phyloP scores from a whole-genome alignment of 2,797 vertebrate species.

The Acridotheres tristis region DNA sequence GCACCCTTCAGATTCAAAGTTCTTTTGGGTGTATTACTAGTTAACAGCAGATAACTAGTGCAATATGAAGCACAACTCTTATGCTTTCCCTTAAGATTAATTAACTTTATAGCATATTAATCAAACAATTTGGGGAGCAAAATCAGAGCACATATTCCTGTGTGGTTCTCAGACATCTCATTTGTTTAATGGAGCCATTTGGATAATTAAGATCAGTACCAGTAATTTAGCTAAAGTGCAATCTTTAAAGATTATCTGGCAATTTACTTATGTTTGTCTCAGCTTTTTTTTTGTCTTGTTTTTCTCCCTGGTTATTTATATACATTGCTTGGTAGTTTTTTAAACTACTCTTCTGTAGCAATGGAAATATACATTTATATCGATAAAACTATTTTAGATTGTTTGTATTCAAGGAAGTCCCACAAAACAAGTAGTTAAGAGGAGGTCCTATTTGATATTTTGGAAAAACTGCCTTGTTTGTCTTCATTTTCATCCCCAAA shows the following conservation, averaged over 20 bases:
- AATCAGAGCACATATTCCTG: neutral
- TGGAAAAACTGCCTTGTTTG: neutral
- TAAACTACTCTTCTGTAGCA: neutral
- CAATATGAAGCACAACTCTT: neutral
- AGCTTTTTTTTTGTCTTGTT: neutral
- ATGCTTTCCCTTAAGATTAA: neutral
- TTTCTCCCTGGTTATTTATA: slow-evolving; percentile 15
- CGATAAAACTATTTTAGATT: neutral
- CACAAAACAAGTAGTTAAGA: neutral
- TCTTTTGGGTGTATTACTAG: neutral
- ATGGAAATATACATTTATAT: neutral
- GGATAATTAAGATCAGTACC: slow-evolving; percentile 48
- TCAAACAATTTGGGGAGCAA: neutral
- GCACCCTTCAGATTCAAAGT: neutral
- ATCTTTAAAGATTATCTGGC: slow-evolving; percentile 1
- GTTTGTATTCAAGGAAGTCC: neutral
- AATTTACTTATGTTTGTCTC: neutral
- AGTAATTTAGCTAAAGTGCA: slow-evolving; percentile 43
- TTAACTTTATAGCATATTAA: slow-evolving; percentile 43
- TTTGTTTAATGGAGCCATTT: slow-evolving; percentile 53
- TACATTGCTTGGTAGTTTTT: neutral
- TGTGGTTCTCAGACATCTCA: slow-evolving; percentile 15
- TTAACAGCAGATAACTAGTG: neutral
- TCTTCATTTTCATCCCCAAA: neutral
- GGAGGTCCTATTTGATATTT: neutral